Evolutionary conservation across 2,888 invertebrate genomes (phyloP).

Genomic region (Cyclophora punctaria): DNA sequence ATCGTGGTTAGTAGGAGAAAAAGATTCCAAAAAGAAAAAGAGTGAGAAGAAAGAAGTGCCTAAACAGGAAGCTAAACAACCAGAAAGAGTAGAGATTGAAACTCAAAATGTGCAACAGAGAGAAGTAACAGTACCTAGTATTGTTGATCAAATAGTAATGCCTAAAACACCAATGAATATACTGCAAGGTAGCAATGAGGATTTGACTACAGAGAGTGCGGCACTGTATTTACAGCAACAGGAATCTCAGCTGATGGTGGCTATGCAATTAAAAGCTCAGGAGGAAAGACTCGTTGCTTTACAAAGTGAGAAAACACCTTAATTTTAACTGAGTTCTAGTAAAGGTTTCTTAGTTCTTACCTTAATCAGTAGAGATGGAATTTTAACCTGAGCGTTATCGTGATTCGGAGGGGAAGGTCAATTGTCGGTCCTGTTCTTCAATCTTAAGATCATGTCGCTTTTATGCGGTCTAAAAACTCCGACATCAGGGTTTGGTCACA

Average conservation of each 20-base stretch:
- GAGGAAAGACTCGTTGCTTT: constrained; percentile 75
- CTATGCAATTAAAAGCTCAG: constrained; percentile 77
- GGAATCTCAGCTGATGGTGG: constrained; percentile 77
- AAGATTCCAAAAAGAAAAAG: constrained; percentile 44
- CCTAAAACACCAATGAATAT: constrained; percentile 17
- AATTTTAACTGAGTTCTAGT: too few species aligned
- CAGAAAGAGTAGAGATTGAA: constrained; percentile 12
- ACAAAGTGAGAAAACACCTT: constrained; percentile 49
- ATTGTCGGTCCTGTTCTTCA: too few species aligned
- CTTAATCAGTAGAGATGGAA: too few species aligned
- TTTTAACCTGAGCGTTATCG: too few species aligned
- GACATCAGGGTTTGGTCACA: too few species aligned
- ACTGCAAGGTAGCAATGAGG: constrained; percentile 41
- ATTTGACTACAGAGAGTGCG: constrained; percentile 71
- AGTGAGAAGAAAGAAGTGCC: constrained; percentile 23
- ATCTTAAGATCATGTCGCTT: too few species aligned
- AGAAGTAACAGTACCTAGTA: constrained; percentile 5
- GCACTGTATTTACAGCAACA: constrained; percentile 76
- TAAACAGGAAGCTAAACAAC: constrained; percentile 19
- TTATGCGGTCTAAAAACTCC: too few species aligned
- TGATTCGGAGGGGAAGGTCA: too few species aligned
- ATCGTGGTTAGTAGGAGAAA: constrained; percentile 50
- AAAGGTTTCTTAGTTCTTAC: too few species aligned
- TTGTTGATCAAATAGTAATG: too few species aligned
- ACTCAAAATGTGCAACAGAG: constrained; percentile 18